Percentiles rank a stretch among this genome's conserved stretches.
Evolutionary conservation across 2,797 vertebrate genomes (phyloP).

Genomic region (Bradypodion pumilum): DNA sequence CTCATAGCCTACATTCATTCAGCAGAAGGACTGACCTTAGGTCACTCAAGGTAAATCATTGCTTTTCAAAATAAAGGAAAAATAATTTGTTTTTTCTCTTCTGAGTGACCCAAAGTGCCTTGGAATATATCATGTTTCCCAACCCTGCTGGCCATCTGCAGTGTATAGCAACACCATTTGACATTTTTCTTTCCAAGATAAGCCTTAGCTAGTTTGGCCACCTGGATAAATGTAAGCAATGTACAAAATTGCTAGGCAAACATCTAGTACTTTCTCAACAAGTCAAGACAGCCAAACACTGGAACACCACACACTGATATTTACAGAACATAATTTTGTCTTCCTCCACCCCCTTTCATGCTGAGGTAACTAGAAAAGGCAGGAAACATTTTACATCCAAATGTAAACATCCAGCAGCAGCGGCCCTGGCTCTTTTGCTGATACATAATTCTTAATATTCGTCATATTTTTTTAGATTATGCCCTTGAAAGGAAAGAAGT

Average conservation of each 20-base stretch:
- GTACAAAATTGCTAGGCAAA: conserved; percentile 33
- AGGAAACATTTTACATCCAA: neutral
- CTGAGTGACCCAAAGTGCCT: neutral
- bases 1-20: neutral
- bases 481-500: neutral
- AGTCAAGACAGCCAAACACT: conserved; percentile 11
- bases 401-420: neutral
- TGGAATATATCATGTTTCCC: neutral
- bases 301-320: conserved; percentile 5
- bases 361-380: conserved; percentile 21
- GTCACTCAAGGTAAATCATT: neutral
- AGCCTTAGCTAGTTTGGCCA: neutral
- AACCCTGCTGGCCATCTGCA: neutral
- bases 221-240: conserved; percentile 21
- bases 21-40: neutral
- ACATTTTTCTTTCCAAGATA: neutral
- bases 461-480: neutral
- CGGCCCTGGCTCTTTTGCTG: neutral
- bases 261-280: conserved; percentile 4
- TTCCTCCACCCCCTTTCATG: neutral
- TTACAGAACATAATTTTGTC: conserved; percentile 19
- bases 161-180: neutral
- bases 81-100: neutral
- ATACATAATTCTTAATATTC: neutral
- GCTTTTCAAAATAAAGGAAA: neutral